Evolutionary conservation across 2,797 vertebrate species (phyloP).

Genomic region (Phataginus tetradactyla): DNA sequence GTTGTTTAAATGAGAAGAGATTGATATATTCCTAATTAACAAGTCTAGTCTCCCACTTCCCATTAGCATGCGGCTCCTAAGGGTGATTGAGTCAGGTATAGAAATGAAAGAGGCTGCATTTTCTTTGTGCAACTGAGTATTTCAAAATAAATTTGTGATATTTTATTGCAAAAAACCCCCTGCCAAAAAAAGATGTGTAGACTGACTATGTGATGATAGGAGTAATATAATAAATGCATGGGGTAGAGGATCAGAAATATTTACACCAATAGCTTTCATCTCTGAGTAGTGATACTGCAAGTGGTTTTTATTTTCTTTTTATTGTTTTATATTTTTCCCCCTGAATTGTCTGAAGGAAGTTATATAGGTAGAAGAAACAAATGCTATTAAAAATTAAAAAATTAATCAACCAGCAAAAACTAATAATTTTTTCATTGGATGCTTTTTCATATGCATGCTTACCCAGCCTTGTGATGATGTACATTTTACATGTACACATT

Average conservation of each 20-base stretch:
- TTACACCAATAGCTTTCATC: background rate
- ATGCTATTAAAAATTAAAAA: background rate
- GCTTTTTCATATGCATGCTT: background rate
- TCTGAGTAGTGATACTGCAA: background rate
- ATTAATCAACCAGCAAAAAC: background rate
- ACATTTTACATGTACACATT: background rate
- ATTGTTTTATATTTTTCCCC: background rate
- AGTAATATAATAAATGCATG: background rate
- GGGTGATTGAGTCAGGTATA: background rate
- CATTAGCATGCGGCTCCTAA: background rate
- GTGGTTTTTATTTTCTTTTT: background rate
- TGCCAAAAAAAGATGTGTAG: background rate
- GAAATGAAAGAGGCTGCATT: background rate
- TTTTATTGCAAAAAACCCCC: background rate
- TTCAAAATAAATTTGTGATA: background rate
- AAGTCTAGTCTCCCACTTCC: background rate
- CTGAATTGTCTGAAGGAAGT: background rate
- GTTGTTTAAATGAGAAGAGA: background rate
- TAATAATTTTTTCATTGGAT: background rate
- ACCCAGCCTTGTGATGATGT: background rate
- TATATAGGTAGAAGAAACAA: background rate
- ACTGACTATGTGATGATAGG: background rate
- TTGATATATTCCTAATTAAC: conserved; percentile 9
- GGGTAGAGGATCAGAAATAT: background rate
- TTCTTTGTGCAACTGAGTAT: background rate